phyloP scores from a whole-genome alignment of 1,140 invertebrate genomes.

The Drosophila ambigua region DNA sequence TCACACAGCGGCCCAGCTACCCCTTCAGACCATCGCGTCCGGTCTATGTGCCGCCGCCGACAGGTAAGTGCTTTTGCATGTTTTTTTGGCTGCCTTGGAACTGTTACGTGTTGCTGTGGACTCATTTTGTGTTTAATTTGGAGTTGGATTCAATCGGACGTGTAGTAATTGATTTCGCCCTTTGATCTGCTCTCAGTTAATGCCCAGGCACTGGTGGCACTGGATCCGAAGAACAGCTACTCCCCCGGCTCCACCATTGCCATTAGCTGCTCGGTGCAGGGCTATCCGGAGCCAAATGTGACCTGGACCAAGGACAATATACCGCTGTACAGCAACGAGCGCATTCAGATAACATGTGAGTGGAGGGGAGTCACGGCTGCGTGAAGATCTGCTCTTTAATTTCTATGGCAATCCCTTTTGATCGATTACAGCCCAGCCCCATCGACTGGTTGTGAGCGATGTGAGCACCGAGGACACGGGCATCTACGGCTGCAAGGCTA shows the following conservation, averaged over 20 bases:
- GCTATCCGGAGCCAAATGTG: slow-evolving; percentile 89
- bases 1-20: slow-evolving; percentile 72
- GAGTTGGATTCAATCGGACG: background rate
- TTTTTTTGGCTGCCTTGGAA: slow-evolving; percentile 20
- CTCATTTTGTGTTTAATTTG: background rate
- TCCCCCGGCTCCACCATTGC: slow-evolving; percentile 87
- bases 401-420: background rate
- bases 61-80: slow-evolving; percentile 66
- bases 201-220: slow-evolving; percentile 86
- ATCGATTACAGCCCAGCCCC: slow-evolving; percentile 83
- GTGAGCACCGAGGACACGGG: slow-evolving; percentile 89
- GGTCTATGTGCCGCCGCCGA: slow-evolving; percentile 60
- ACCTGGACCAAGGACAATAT: slow-evolving; percentile 91
- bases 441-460: slow-evolving; percentile 88
- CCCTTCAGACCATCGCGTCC: slow-evolving; percentile 84
- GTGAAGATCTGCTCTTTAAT: background rate
- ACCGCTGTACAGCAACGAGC: slow-evolving; percentile 63
- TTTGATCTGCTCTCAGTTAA: slow-evolving; percentile 84
- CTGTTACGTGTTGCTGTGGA: slow-evolving; percentile 17
- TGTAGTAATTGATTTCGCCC: background rate
- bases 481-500: slow-evolving; percentile 91
- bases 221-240: slow-evolving; percentile 85
- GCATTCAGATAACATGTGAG: slow-evolving; percentile 72
- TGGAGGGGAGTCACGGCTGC: background rate
- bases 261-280: slow-evolving; percentile 90